phyloP scores from a whole-genome alignment of 2,797 vertebrate species.

The Carcharodon carcharias region DNA sequence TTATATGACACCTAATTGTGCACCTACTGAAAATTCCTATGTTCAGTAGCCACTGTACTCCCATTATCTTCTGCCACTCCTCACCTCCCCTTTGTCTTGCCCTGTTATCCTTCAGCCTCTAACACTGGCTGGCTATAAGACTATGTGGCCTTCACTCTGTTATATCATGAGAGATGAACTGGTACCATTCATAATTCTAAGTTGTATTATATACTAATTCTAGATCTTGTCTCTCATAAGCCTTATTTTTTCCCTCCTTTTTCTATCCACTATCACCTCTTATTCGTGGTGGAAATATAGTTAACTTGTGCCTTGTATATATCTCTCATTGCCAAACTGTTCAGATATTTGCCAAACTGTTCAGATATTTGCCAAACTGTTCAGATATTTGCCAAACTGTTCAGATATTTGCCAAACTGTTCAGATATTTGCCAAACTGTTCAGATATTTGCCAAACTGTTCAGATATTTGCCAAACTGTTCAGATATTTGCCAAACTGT shows the following conservation, averaged over 20 bases:
- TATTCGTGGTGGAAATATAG: not conserved
- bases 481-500: not conserved
- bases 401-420: not conserved
- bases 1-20: too few species aligned
- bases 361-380: not conserved
- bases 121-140: not conserved
- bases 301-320: not conserved
- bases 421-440: not conserved
- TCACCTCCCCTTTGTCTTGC: not conserved
- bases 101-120: not conserved
- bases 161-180: not conserved
- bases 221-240: not conserved
- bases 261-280: not conserved
- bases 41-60: too few species aligned
- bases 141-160: not conserved
- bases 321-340: not conserved
- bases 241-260: not conserved
- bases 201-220: not conserved
- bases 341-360: not conserved
- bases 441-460: not conserved
- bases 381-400: not conserved
- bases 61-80: too few species aligned
- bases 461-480: not conserved
- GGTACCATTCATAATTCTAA: not conserved
- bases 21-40: too few species aligned